Conservation (phyloP, 1,140 invertebrate species). For the Drosophila oshimai region DNA sequence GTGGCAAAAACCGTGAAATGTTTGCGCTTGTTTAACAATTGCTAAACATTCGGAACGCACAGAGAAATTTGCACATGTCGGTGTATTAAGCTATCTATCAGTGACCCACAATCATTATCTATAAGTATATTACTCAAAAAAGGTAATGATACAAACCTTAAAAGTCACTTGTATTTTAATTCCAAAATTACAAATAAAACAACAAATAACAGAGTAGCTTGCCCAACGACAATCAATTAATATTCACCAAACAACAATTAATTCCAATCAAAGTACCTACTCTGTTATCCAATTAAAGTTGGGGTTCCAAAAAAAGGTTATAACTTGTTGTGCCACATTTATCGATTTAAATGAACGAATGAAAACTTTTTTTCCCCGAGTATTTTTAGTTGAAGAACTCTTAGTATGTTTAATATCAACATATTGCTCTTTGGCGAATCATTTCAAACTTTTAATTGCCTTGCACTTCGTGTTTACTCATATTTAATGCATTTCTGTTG, state of each 20-base stretch:
- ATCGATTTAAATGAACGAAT: background rate
- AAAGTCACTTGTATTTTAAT: background rate
- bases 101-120: too few relatives aligned
- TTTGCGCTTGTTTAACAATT: constrained; percentile 30
- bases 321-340: too few relatives aligned
- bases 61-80: background rate
- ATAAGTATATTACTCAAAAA: too few relatives aligned
- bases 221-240: too few relatives aligned
- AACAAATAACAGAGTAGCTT: too few relatives aligned
- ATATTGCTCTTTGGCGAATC: background rate
- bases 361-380: background rate
- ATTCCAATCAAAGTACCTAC: too few relatives aligned
- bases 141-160: too few relatives aligned
- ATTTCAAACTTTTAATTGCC: constrained; percentile 21
- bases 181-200: too few relatives aligned
- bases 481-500: constrained; percentile 5
- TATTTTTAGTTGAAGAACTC: background rate
- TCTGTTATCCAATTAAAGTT: too few relatives aligned
- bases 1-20: constrained; percentile 28
- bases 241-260: too few relatives aligned
- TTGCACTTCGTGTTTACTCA: background rate
- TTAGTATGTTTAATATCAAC: background rate
- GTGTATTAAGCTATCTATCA: background rate
- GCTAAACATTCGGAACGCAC: constrained; percentile 24
- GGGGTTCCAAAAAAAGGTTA: too few relatives aligned